phyloP scores from a whole-genome alignment of 2,888 invertebrate species.

The Stenodema calcarata region DNA sequence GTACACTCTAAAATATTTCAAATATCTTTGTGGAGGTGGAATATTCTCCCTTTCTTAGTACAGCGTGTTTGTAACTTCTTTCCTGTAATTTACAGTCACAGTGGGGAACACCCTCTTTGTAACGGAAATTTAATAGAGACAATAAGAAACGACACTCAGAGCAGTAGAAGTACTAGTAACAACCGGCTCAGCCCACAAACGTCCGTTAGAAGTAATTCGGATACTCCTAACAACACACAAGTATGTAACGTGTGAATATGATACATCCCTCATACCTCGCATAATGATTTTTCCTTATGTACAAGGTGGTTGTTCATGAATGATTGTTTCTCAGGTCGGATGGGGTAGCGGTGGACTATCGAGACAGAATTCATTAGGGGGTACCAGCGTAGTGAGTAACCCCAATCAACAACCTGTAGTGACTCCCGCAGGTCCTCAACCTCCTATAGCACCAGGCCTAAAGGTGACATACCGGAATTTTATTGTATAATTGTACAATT shows the following conservation, averaged over 20 bases:
- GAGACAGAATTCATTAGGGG: conserved; percentile 63
- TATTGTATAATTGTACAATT: too few species aligned
- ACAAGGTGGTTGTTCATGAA: too few species aligned
- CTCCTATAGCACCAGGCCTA: conserved; percentile 53
- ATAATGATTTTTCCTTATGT: too few species aligned
- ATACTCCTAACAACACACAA: conserved; percentile 49
- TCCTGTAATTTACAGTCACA: conserved; percentile 63
- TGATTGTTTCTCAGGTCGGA: conserved; percentile 60
- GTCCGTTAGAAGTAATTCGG: conserved; percentile 63
- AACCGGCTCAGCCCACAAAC: conserved; percentile 77
- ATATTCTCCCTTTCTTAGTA: background rate
- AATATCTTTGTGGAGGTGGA: background rate
- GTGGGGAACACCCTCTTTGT: conserved; percentile 76
- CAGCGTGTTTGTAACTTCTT: background rate
- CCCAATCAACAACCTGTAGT: conserved; percentile 57
- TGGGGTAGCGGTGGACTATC: conserved; percentile 64
- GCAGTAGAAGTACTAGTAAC: conserved; percentile 58
- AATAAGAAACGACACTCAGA: conserved; percentile 80
- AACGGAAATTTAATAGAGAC: conserved; percentile 66
- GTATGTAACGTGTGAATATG: background rate
- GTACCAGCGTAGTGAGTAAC: conserved; percentile 53
- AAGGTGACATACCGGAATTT: conserved; percentile 21
- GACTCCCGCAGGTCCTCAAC: conserved; percentile 58
- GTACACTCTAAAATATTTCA: background rate
- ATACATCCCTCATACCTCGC: background rate